Base-by-base conservation (phyloP, 37 sponge, comb jelly and placozoan genomes). In the Beroe forskalii region DNA sequence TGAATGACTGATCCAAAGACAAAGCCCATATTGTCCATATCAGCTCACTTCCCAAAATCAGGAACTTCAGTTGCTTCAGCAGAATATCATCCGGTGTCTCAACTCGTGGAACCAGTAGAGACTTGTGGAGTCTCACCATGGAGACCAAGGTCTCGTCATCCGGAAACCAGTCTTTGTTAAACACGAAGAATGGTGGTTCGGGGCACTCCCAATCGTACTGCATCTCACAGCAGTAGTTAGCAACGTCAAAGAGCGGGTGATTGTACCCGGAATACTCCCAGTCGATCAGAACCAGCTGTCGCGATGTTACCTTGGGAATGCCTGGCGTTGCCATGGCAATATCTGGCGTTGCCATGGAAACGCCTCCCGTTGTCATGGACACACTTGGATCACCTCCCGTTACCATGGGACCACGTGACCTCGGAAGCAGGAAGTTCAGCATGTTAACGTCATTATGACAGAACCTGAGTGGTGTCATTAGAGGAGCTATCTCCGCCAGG, bases 141-240 rank as follows among this genome's bases (percentile, higher is more conserved):
- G 20, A 24, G 3, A 63, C 4, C 66, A 63, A 28, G 4, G 20
- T 63, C 4, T 24, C n/a, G 66, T 63, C 25, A 19, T 63, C 66
- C 4, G 66, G 66, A 20, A 63, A 63, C 66, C 66, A 63, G 20
- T 63, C 28, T 6, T 8, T 28, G 4, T 20, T 63, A 30, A 63
- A 63, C 28, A 8, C 28, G 66, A 63, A 63, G 66, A 28, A 63
- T 6, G 66, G 66, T 8, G 66, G 24, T 63, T 63, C 2, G n/a
- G 20, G 28, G 25, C 25, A 30, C 6, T 24, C 20, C 66, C 66
- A 63, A 30, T 63, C 66, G 66, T 63, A 63, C n/a, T 63, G 66
- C 66, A 63, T 63, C 66, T 63, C 66, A 8, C 24, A n/a, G 66
- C 66, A 63, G n/a, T 63, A 63, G 66, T 63, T 63, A 19, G 66